phyloP scores from a whole-genome alignment of 1,140 invertebrate genomes.

The Galendromus occidentalis region DNA sequence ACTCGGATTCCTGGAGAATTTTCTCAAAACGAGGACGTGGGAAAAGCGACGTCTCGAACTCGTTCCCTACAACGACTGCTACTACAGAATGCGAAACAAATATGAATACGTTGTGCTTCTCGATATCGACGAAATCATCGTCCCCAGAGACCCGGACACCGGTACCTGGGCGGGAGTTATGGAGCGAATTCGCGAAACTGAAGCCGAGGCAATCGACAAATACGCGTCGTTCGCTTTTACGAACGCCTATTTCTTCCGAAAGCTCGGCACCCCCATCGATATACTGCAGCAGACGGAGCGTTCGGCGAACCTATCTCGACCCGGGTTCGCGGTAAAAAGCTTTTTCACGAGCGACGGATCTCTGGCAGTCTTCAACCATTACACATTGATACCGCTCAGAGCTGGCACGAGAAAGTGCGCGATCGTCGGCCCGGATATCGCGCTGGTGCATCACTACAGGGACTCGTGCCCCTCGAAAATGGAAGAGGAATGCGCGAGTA shows the following conservation, averaged over 20 bases:
- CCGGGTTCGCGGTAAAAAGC: slow-evolving; percentile 46
- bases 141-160: slow-evolving; percentile 34
- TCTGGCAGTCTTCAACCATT: slow-evolving; percentile 50
- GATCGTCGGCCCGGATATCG: slow-evolving; percentile 28
- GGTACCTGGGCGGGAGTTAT: slow-evolving; percentile 36
- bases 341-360: slow-evolving; percentile 42
- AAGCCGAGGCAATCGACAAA: slow-evolving; percentile 25
- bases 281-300: slow-evolving; percentile 25
- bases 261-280: slow-evolving; percentile 21
- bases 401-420: slow-evolving; percentile 33
- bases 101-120: slow-evolving; percentile 43
- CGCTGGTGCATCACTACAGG: slow-evolving; percentile 40
- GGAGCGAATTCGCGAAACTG: slow-evolving; percentile 24
- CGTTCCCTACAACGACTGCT: slow-evolving; percentile 49
- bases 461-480: slow-evolving; percentile 22
- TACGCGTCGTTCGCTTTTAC: slow-evolving; percentile 40
- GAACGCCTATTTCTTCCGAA: slow-evolving; percentile 42
- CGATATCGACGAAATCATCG: slow-evolving; percentile 47
- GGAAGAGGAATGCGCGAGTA: slow-evolving; percentile 17
- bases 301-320: slow-evolving; percentile 36
- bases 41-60: slow-evolving; percentile 46
- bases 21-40: slow-evolving; percentile 27
- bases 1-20: background rate
- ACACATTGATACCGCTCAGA: slow-evolving; percentile 39
- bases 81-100: slow-evolving; percentile 42